Evolutionary conservation across 2,113 vertebrate genomes (phyloP).

Genomic region (Entomyzon cyanotis): DNA sequence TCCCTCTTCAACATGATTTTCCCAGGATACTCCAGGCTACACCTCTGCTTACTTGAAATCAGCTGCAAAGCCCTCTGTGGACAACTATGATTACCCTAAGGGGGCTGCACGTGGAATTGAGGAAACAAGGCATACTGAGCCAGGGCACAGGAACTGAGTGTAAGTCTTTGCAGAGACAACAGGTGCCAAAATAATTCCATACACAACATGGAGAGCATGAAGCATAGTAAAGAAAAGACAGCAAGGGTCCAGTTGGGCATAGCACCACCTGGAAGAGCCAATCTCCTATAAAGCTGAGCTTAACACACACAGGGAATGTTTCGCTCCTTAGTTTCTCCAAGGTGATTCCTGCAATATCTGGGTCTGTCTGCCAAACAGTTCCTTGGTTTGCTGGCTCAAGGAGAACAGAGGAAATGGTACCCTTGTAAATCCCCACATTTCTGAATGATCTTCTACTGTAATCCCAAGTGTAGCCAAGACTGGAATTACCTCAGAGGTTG

Average conservation of each 20-base stretch:
- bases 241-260: background rate
- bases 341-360: too few relatives aligned
- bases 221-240: background rate
- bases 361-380: too few relatives aligned
- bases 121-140: background rate
- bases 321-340: background rate
- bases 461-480: background rate
- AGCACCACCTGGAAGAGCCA: background rate
- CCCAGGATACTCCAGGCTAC: background rate
- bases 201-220: background rate
- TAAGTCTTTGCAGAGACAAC: background rate
- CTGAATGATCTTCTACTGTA: background rate
- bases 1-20: background rate
- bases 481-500: background rate
- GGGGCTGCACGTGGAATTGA: background rate
- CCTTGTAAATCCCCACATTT: background rate
- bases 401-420: background rate
- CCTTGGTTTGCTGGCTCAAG: background rate
- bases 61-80: background rate
- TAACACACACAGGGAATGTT: background rate
- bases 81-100: background rate
- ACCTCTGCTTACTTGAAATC: background rate
- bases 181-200: background rate
- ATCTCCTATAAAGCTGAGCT: background rate
- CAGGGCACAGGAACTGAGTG: background rate